A percentile compares a stretch with the other conserved stretches of the same genome.
Conservation (phyloP, 2,797 vertebrate genomes). For the Rhodeus uyekii region DNA sequence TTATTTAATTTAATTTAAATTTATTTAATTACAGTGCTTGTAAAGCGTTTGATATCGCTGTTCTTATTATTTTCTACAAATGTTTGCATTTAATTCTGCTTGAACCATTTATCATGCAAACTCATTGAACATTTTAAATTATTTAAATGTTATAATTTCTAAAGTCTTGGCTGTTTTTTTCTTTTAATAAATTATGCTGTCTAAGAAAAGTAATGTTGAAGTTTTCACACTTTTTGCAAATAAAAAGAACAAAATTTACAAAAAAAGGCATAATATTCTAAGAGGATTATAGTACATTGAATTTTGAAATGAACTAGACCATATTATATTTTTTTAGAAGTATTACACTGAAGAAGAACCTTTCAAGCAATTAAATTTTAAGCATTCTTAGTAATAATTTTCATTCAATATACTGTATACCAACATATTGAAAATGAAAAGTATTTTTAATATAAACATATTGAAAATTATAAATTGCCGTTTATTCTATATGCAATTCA, state of each 20-base stretch:
- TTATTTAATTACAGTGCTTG: slow-evolving; percentile 4
- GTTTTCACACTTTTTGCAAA: no score
- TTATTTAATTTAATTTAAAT: no score
- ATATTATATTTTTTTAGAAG: neutral
- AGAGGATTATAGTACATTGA: neutral
- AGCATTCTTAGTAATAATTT: neutral
- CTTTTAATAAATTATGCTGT: neutral
- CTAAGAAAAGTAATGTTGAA: neutral
- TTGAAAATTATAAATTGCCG: no score
- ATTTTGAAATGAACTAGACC: neutral
- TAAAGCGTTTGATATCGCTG: neutral
- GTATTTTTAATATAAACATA: no score
- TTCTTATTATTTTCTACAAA: neutral
- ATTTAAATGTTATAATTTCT: no score
- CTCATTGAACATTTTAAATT: neutral
- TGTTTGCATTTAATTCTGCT: slow-evolving; percentile 10
- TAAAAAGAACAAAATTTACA: no score
- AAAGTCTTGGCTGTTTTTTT: neutral
- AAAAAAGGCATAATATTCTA: neutral
- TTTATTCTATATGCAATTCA: neutral
- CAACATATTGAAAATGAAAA: no score
- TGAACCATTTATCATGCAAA: slow-evolving; percentile 1
- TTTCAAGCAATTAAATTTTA: neutral
- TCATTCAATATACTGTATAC: no score
- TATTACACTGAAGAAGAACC: neutral